Conservation (phyloP, 1,140 invertebrate species). For the Lutraria rhynchaena region DNA sequence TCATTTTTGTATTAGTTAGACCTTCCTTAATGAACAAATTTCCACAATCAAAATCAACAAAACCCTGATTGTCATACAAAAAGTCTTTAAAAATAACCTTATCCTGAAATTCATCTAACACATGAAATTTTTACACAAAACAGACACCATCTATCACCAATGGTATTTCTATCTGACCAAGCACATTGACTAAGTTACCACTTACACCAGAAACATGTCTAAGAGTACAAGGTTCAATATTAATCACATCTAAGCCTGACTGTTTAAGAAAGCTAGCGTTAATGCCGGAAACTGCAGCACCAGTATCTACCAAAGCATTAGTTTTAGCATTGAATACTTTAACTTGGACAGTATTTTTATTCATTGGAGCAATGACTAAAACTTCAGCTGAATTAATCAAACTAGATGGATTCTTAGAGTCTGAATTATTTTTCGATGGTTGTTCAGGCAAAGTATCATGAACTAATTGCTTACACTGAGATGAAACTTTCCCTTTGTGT, state of each 20-base stretch:
- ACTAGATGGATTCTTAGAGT: neutral
- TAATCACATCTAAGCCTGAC: neutral
- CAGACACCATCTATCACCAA: conserved; percentile 26
- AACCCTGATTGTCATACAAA: conserved; percentile 24
- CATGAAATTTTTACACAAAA: conserved; percentile 25
- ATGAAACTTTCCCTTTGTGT: conserved; percentile 25
- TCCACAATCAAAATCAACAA: conserved; percentile 12
- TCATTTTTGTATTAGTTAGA: neutral
- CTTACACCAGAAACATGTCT: conserved; percentile 10
- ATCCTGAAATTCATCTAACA: conserved; percentile 38
- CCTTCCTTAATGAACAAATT: conserved; percentile 2
- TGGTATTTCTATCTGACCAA: conserved; percentile 41
- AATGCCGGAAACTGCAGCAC: conserved; percentile 23
- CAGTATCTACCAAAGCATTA: conserved; percentile 47
- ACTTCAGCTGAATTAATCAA: neutral
- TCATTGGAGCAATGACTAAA: neutral
- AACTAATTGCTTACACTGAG: neutral
- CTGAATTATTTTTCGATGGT: neutral
- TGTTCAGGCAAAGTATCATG: neutral
- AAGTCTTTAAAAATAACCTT: conserved; percentile 52
- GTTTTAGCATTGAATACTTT: conserved; percentile 12
- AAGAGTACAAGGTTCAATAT: neutral
- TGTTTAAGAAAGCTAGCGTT: conserved; percentile 30
- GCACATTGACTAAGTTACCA: conserved; percentile 8
- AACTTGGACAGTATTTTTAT: conserved; percentile 48